A percentile compares a stretch with the other conserved stretches of the same genome.
These are phyloP conservation scores for Chrosomus eos DNA, from an alignment of 2,797 vertebrate genomes.

Conservation along the genomic window DNA sequence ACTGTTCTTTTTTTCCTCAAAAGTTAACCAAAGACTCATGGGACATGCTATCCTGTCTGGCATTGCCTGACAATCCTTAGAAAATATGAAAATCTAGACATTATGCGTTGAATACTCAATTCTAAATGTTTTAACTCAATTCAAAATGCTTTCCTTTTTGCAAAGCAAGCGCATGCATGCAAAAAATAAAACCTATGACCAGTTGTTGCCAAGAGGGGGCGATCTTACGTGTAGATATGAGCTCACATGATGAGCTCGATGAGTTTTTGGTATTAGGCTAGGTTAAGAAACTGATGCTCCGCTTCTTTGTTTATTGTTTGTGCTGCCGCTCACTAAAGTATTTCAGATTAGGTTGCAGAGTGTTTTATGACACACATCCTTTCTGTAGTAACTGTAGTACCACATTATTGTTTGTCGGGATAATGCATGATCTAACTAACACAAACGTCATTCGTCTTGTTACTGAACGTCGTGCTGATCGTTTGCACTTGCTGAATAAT, in stretches of 20 bases:
- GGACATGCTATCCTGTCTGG: neutral
- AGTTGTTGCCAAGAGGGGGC: constrained; percentile 64
- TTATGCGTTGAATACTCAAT: neutral
- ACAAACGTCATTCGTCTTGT: neutral
- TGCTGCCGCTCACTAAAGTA: neutral
- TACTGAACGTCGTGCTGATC: constrained; percentile 44
- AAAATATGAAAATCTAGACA: neutral
- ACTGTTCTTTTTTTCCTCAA: neutral
- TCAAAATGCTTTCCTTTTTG: neutral
- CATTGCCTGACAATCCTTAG: neutral
- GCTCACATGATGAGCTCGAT: neutral
- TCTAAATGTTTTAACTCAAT: neutral
- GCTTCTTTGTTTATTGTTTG: neutral
- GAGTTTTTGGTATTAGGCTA: neutral
- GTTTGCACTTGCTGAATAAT: constrained; percentile 53
- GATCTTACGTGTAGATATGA: neutral
- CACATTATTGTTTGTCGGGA: neutral
- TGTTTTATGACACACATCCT: neutral
- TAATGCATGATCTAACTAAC: constrained; percentile 23
- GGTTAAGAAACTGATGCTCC: neutral
- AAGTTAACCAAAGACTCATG: too few species aligned
- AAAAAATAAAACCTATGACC: neutral
- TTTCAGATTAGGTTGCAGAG: neutral
- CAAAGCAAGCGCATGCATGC: neutral
- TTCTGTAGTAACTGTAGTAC: constrained; percentile 14